phyloP scores from a whole-genome alignment of 2,888 invertebrate species.

The Drosophila kambysellisi region DNA sequence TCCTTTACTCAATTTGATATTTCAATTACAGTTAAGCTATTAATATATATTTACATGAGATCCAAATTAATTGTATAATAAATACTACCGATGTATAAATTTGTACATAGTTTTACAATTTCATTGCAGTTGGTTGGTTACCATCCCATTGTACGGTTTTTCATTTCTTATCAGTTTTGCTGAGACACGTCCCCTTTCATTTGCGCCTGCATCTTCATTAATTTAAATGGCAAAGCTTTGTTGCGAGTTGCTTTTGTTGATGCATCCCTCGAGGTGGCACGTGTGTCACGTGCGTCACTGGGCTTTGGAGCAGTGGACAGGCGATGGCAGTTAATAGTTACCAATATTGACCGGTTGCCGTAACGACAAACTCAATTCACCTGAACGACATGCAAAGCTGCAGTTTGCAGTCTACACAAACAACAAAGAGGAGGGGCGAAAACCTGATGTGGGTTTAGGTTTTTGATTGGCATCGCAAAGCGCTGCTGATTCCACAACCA shows the following conservation, averaged over 20 bases:
- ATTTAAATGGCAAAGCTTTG: conserved; percentile 41
- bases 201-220: conserved; percentile 35
- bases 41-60: neutral
- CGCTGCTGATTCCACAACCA: conserved; percentile 22
- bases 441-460: conserved; percentile 14
- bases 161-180: conserved; percentile 30
- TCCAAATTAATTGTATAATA: neutral
- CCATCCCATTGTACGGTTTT: conserved; percentile 30
- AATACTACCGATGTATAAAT: neutral
- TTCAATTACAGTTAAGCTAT: neutral
- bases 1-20: neutral
- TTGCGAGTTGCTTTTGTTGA: conserved; percentile 18
- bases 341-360: conserved; percentile 24
- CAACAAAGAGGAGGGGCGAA: neutral
- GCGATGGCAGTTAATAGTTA: conserved; percentile 26
- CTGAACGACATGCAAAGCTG: conserved; percentile 49
- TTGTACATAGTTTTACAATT: neutral
- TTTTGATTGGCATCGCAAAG: conserved; percentile 41
- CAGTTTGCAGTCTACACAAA: conserved; percentile 37
- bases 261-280: conserved; percentile 32
- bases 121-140: conserved; percentile 1
- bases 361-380: conserved; percentile 23
- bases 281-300: conserved; percentile 45
- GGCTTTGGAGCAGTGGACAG: conserved; percentile 7
- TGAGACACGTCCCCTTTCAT: conserved; percentile 2